phyloP scores from a whole-genome alignment of 2,797 vertebrate genomes.

The Rhinophrynus dorsalis region DNA sequence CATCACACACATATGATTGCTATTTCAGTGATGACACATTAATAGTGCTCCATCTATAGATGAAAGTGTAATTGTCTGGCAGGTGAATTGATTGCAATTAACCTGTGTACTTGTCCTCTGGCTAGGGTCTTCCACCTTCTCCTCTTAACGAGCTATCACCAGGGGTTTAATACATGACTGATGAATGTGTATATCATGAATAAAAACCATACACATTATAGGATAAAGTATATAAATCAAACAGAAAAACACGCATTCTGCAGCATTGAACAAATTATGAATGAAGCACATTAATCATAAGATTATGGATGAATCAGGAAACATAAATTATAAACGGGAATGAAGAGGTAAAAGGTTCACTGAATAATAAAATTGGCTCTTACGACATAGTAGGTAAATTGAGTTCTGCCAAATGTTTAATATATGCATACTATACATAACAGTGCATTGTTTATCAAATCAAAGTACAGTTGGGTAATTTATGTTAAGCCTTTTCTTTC shows the following conservation, averaged over 20 bases:
- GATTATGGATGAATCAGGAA: slow-evolving; percentile 69
- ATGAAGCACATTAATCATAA: slow-evolving; percentile 75
- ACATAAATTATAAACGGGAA: slow-evolving; percentile 72
- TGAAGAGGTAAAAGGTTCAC: slow-evolving; percentile 61
- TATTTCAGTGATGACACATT: slow-evolving; percentile 54
- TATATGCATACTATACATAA: background rate
- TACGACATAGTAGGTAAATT: slow-evolving; percentile 34
- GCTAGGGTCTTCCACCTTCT: slow-evolving; percentile 65
- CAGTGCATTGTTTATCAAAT: background rate
- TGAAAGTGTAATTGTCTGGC: slow-evolving; percentile 90
- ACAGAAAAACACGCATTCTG: slow-evolving; percentile 67
- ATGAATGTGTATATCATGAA: slow-evolving; percentile 63
- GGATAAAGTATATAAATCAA: slow-evolving; percentile 73
- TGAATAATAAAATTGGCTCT: slow-evolving; percentile 66
- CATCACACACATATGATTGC: slow-evolving; percentile 43
- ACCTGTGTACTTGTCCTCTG: slow-evolving; percentile 69
- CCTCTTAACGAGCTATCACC: slow-evolving; percentile 60
- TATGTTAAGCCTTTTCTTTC: background rate
- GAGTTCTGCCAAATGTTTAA: slow-evolving; percentile 6
- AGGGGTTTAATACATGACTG: slow-evolving; percentile 51
- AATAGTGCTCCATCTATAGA: slow-evolving; percentile 66
- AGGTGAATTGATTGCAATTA: slow-evolving; percentile 83
- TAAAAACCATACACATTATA: slow-evolving; percentile 59
- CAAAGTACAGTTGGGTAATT: background rate
- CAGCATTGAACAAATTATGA: slow-evolving; percentile 76